Evolutionary conservation across 2,888 invertebrate species (phyloP), one percentile per base, ranked within the genome.

Genomic region (Trissolcus japonicus): DNA sequence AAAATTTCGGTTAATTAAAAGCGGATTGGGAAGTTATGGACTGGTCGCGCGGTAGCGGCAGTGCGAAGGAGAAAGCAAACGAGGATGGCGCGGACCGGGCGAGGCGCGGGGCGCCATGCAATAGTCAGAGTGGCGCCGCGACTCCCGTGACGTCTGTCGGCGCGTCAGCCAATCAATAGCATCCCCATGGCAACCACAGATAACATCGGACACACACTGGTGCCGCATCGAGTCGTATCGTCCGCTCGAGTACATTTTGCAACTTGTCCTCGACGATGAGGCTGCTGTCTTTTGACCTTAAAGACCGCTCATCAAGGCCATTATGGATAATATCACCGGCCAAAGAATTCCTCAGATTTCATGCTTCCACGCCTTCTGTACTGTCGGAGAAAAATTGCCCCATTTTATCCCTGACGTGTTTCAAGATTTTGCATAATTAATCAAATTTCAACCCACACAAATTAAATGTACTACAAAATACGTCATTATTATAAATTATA

Each of bases 71-170:
- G 56, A 56, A 54, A 59, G 55, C 56, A 48, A 78, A 79, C 50
- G 57, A 69, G 66, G 76, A 79, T 72, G 76, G 81, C 81, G 82
- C 74, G 76, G 77, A 80, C 60, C 61, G 72, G 75, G 76, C 73
- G 88, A 86, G 82, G 88, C 87, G 87, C 51, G 87, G 87, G 89
- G 89, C 88, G 90, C 89, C 88, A 88, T 89, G 89, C 89, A 90
- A 90, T 89, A 91, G 90, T 90, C 91, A 87, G 89, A 91, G 90
- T 89, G 90, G 89, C 89, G 90, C 90, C 89, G 90, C 88, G 88
- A 89, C 89, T 89, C 91, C 91, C 91, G 91, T 91, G 91, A 89
- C 88, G 89, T 89, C 89, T 89, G 88, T 89, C 88, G 89, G 89
- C 88, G 88, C 88, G 88, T 87, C 83, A 88, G 88, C 88, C 88